phyloP scores from a whole-genome alignment of 2,797 vertebrate genomes.

The Pipistrellus nathusii region DNA sequence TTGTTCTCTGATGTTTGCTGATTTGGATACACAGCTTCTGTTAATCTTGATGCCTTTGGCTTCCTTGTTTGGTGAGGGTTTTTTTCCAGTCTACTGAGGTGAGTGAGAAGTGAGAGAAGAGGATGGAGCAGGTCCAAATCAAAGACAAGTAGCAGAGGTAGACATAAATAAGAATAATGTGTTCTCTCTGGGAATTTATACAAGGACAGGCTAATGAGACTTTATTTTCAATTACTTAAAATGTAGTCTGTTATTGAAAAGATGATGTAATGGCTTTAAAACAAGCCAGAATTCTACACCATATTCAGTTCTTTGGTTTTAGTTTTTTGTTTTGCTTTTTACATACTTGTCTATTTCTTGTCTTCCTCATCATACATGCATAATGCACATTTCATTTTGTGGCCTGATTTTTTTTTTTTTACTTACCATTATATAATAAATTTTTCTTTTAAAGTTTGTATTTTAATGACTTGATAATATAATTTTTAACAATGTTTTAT shows the following conservation, averaged over 20 bases:
- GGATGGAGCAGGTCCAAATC: constrained; percentile 66
- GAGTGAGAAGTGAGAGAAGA: background rate
- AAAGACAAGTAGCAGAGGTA: constrained; percentile 74
- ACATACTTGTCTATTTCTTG: constrained; percentile 72
- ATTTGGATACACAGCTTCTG: background rate
- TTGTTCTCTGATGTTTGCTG: background rate
- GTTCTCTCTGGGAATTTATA: constrained; percentile 78
- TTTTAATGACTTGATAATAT: constrained; percentile 61
- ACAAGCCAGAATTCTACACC: constrained; percentile 70
- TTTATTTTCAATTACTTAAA: constrained; percentile 84
- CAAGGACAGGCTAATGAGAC: constrained; percentile 78
- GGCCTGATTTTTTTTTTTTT: constrained; percentile 51
- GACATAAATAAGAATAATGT: constrained; percentile 75
- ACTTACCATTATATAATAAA: constrained; percentile 55
- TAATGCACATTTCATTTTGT: constrained; percentile 68
- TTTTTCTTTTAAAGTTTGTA: constrained; percentile 63
- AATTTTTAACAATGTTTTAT: constrained; percentile 40
- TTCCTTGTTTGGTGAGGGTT: constrained; percentile 33
- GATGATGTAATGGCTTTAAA: constrained; percentile 81
- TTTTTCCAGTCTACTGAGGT: background rate
- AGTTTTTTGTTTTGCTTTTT: constrained; percentile 64
- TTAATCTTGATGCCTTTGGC: background rate
- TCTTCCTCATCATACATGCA: constrained; percentile 48
- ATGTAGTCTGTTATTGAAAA: constrained; percentile 77
- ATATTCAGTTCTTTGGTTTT: constrained; percentile 58